Evolutionary conservation across 2,888 invertebrate genomes (phyloP).

Genomic region (Deilephila elpenor): DNA sequence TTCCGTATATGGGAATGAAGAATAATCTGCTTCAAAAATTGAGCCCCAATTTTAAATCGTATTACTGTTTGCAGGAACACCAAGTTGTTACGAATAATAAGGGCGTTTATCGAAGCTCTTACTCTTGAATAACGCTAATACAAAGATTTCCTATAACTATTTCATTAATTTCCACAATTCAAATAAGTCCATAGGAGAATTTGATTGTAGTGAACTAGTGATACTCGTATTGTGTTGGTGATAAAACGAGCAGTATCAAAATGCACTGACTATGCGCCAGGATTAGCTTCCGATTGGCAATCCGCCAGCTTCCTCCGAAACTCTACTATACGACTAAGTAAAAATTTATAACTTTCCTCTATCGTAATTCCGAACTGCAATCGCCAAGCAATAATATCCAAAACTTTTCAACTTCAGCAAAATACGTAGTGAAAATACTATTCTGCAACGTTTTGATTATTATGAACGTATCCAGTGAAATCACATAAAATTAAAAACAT

Average conservation of each 20-base stretch:
- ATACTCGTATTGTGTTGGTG: slow-evolving; percentile 35
- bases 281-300: slow-evolving; percentile 72
- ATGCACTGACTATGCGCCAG: slow-evolving; percentile 71
- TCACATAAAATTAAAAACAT: slow-evolving; percentile 2
- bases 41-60: background rate
- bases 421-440: background rate
- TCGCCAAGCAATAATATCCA: slow-evolving; percentile 23
- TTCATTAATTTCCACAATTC: background rate
- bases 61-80: background rate
- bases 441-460: background rate
- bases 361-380: slow-evolving; percentile 22
- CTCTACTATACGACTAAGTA: slow-evolving; percentile 54
- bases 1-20: too few relatives aligned
- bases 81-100: too few relatives aligned
- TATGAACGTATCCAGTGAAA: background rate
- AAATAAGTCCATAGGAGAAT: background rate
- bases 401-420: slow-evolving; percentile 13
- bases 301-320: slow-evolving; percentile 63
- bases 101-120: background rate
- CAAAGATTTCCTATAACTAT: background rate
- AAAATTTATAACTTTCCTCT: slow-evolving; percentile 43
- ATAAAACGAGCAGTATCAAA: slow-evolving; percentile 69
- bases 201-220: background rate
- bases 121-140: too few relatives aligned
- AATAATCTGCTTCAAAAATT: background rate